Evolutionary conservation across 2,113 vertebrate genomes (phyloP), one percentile per base, ranked within the genome.

Genomic region (Cebus imitator): DNA sequence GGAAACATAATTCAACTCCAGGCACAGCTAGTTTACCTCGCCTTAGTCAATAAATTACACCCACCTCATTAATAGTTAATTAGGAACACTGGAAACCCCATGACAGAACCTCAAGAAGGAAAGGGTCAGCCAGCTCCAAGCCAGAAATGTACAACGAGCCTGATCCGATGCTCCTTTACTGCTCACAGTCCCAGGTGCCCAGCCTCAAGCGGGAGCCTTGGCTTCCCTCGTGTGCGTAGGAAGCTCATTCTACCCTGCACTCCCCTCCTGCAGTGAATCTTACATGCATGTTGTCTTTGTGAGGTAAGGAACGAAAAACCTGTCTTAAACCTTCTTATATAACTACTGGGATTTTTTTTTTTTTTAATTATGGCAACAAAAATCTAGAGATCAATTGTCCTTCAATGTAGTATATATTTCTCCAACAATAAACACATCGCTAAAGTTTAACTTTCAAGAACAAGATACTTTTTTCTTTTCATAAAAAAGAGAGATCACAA

Each of bases 1-100:
- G 97, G 97, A 97, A 97, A 95, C 96, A 97, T 98, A 97, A 97
- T 90, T 98, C 97, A 98, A n/a, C 87, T 80, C 81, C 92, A 95
- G 92, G 81, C 96, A 57, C 78, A 92, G 92, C 92, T 83, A 96
- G 90, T 79, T 86, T 87, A 61, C 96, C 82, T 96, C 8, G 16
- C 81, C 79, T 70, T 83, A 25, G 87, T 97, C 96, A 94, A 94
- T 97, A 97, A 97, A 96, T 97, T 96, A 95, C 21, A 75, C 21
- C n/a, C 81, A 9, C 55, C 89, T 96, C 30, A 1, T 97, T 95
- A 96, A 75, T 89, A 98, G 83, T 90, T 89, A 97, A 87, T 91
- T 97, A 97, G 95, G 66, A 98, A 91, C 96, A 78, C 61, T 87
- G 58, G 64, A 83, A 95, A 87, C 37, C 16, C 3, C 75, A 5